Evolutionary conservation across 2,888 invertebrate genomes (phyloP).

Genomic region (Diaperis boleti): DNA sequence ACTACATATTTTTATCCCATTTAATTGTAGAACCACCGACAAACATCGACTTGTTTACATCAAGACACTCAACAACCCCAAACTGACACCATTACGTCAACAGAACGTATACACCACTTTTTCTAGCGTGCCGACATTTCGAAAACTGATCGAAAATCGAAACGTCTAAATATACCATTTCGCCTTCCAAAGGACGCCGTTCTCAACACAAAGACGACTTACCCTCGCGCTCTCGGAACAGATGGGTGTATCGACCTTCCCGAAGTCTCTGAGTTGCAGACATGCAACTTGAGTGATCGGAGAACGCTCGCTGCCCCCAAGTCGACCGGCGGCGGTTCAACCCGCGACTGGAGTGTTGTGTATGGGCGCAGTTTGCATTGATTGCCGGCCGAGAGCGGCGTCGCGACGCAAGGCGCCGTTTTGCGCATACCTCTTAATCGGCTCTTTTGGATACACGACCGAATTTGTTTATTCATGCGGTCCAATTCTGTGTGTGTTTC

Average conservation of each 20-base stretch:
- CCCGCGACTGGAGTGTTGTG: conserved; percentile 41
- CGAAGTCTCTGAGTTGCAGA: conserved; percentile 15
- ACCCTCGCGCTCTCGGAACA: conserved; percentile 27
- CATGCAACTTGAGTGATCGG: conserved; percentile 40
- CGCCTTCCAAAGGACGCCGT: neutral
- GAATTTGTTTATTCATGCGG: no score
- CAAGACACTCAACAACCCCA: neutral
- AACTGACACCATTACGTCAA: no score
- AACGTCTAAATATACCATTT: conserved; percentile 20
- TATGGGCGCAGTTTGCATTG: conserved; percentile 42
- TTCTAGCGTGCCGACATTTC: conserved; percentile 14
- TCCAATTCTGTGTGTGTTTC: no score
- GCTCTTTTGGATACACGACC: conserved; percentile 22
- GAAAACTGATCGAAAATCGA: conserved; percentile 29
- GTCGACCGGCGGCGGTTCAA: conserved; percentile 30
- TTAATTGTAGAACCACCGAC: no score
- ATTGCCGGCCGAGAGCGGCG: conserved; percentile 39
- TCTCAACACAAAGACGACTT: conserved; percentile 18
- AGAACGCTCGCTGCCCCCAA: conserved; percentile 6
- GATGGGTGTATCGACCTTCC: conserved; percentile 40
- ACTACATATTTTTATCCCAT: no score
- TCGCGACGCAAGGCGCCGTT: conserved; percentile 44
- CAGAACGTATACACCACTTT: neutral
- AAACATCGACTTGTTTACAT: conserved; percentile 33
- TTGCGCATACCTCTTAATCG: conserved; percentile 34